Evolutionary conservation across 2,797 vertebrate species (phyloP), one percentile per base, ranked within the genome.

Genomic region (Anabas testudineus): DNA sequence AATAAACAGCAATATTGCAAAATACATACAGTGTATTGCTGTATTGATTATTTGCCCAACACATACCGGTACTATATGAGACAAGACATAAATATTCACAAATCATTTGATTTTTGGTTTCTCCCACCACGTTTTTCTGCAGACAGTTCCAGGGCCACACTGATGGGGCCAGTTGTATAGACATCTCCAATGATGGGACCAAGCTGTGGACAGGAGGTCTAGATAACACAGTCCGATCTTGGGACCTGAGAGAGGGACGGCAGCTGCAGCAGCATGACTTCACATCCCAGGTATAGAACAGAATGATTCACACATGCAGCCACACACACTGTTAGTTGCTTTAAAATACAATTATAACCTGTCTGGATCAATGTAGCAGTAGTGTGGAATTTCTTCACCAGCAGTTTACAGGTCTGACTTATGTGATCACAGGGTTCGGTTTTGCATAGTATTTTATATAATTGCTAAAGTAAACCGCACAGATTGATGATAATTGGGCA

Each of bases 261-360:
- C 98, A 99, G 89, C 95, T 99, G 16, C 97, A 99, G 89, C 98
- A 99, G 82, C 98, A 99, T 0, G 97, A 99, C 93, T 99, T 99
- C 74, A 99, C 97, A 78, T 99, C 98, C 55, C 98, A 99, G 96
- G 98, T 99, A 46, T 39, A n/a, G n/a, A n/a, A 30, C 10, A 14
- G 19, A 0, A 36, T 32, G 46, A 16, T 43, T 13, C 22, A 8
- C 6, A 37, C 36, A 53, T 14, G 36, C 28, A 19, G 14, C 49
- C 7, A 46, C 7, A 49, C 19, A 28, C 8, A 41, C 7, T 51
- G 1, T 60, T 3, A 32, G 14, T n/a, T 19, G 14, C 16, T 16
- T 3, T 55, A 15, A 22, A 10, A 55, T 22, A 13, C 32, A 55
- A 0, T 22, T 4, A 21, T 21, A 36, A 18, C 10, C 34, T 28